Base-by-base conservation (phyloP, 2,888 invertebrate species). In the Caenorhabditis sp. region DNA sequence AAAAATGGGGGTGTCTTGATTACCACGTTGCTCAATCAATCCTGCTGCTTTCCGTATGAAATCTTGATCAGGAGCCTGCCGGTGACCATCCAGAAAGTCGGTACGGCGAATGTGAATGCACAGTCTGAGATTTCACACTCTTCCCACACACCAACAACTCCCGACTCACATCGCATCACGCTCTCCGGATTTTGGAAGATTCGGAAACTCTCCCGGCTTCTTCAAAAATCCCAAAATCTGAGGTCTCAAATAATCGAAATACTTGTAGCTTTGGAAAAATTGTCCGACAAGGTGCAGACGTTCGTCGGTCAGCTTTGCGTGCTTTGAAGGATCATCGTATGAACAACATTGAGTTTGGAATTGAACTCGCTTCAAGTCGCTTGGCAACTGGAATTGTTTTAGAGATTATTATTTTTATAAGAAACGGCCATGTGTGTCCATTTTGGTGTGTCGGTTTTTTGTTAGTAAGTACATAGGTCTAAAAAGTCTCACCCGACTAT, bases 251-350 rank as follows among this genome's bases (percentile, higher is more conserved):
- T 65, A 53, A n/a, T 65, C 20, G 20, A 65, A 65, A 13, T 65
- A 65, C 40, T 65, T 65, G 40, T 32, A 65, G 35, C 65, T 65
- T 15, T 53, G 50, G 22, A 64, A 64, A 64, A 40, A 64, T 3
- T 35, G 22, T 13, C 64, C 64, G 9, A 9, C 2, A 4, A 64
- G 13, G 9, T 32, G 22, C 18, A 64, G 20, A 20, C 53, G 26
- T n/a, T 37, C 18, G 55, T 22, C 53, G 8, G 53, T 8, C 5
- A 35, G 8, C 3, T 37, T 37, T 11, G 8, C 6, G 40, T 24
- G 37, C 13, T 24, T 65, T 1, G 1, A 11, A 0, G 65, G 65
- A 65, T 65, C 65, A 18, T 65, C 53, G 26, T 26, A 65, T 37
- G 24, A 40, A 13, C 65, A 65, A 26, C 65, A 65, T n/a, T 13